Conservation (phyloP, 2,797 vertebrate genomes). For the Lutjanus campechanus region DNA sequence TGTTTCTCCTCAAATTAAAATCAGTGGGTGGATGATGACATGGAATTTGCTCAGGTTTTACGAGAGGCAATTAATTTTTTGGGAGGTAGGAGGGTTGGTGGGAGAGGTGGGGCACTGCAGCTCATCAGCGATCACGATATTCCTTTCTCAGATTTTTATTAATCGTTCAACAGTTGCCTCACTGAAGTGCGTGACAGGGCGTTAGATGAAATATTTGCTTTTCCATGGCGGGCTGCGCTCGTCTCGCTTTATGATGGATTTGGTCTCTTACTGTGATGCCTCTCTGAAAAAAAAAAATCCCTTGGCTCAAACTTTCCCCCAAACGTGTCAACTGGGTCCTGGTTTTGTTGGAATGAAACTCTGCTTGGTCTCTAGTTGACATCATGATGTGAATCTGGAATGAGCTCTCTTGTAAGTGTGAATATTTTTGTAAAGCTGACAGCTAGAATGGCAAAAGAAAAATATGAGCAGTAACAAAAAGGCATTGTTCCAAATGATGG, state of each 20-base stretch:
- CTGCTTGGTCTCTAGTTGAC: conserved; percentile 35
- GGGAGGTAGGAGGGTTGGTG: conserved; percentile 1
- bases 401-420: conserved; percentile 36
- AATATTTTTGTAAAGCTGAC: conserved; percentile 37
- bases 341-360: conserved; percentile 27
- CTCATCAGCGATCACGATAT: conserved; percentile 31
- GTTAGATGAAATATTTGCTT: conserved; percentile 55
- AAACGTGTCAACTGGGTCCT: conserved; percentile 16
- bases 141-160: conserved; percentile 49
- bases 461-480: conserved; percentile 22
- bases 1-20: conserved; percentile 75
- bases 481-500: conserved; percentile 13
- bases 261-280: conserved; percentile 16
- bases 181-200: not conserved
- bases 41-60: conserved; percentile 57
- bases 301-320: not conserved
- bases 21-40: conserved; percentile 66
- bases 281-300: not conserved
- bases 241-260: conserved; percentile 44
- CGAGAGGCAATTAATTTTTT: conserved; percentile 64
- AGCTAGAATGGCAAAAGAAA: conserved; percentile 23
- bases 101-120: conserved; percentile 13
- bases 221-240: conserved; percentile 13
- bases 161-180: conserved; percentile 51
- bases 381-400: conserved; percentile 46